Evolutionary conservation across 2,113 vertebrate genomes (phyloP).

Genomic region (Ceyx melanurus): DNA sequence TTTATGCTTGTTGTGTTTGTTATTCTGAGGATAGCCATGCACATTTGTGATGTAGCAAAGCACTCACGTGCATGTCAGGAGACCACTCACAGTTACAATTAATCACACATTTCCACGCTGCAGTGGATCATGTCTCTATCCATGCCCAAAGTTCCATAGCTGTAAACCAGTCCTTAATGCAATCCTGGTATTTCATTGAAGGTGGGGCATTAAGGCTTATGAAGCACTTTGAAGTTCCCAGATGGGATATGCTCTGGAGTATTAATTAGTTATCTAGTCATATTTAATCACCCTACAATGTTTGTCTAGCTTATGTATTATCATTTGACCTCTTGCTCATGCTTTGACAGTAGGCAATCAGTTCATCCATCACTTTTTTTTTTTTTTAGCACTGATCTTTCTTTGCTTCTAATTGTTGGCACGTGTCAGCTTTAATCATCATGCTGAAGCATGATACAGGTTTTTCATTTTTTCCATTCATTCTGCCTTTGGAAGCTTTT

Average conservation of each 20-base stretch:
- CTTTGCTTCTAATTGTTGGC: not conserved
- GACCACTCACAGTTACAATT: not conserved
- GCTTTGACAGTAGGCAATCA: not conserved
- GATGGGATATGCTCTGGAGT: not conserved
- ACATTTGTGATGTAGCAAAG: not conserved
- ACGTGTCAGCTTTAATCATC: not conserved
- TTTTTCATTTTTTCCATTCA: not conserved
- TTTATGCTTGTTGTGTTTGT: not conserved
- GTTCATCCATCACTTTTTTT: not conserved
- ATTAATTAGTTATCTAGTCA: not conserved
- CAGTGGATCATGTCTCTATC: not conserved
- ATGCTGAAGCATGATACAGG: not conserved
- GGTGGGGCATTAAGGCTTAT: not conserved
- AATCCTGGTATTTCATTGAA: not conserved
- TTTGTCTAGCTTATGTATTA: not conserved
- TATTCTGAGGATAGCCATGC: not conserved
- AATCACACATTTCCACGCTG: not conserved
- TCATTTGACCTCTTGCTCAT: not conserved
- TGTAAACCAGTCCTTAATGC: not conserved
- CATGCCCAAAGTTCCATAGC: not conserved
- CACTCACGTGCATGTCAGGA: not conserved
- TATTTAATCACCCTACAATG: not conserved
- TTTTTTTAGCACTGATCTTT: not conserved
- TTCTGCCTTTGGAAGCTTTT: not conserved
- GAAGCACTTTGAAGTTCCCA: not conserved